phyloP scores from a whole-genome alignment of 2,797 vertebrate genomes.

The Pangasius larnaudii region DNA sequence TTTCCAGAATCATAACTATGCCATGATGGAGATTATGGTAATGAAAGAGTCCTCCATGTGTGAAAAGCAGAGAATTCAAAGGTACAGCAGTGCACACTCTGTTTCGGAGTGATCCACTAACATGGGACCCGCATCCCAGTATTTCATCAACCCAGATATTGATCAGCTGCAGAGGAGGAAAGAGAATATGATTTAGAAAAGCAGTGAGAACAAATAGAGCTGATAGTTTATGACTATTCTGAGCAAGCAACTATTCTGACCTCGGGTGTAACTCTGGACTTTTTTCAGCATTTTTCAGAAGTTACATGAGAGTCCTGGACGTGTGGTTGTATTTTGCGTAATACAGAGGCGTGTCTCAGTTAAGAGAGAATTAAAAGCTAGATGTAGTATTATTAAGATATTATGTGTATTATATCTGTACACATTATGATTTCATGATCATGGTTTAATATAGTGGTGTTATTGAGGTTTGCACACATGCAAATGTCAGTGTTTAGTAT shows the following conservation, averaged over 20 bases:
- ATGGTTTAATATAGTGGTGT: background rate
- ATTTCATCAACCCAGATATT: constrained; percentile 37
- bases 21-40: constrained; percentile 50
- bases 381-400: too few species aligned
- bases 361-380: background rate
- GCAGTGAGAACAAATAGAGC: background rate
- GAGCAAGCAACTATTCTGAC: background rate
- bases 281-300: background rate
- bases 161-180: constrained; percentile 49
- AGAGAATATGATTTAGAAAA: constrained; percentile 35
- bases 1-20: constrained; percentile 55
- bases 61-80: constrained; percentile 19
- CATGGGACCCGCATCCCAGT: constrained; percentile 10
- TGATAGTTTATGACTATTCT: background rate
- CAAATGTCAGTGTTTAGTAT: background rate
- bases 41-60: constrained; percentile 48
- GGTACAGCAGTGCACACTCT: constrained; percentile 36
- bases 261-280: constrained; percentile 38
- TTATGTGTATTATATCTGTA: background rate
- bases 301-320: background rate
- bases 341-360: background rate
- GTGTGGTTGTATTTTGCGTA: background rate
- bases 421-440: background rate
- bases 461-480: background rate
- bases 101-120: constrained; percentile 25